These are phyloP conservation scores for Pandion haliaetus DNA, from an alignment of 2,113 vertebrate species.

Conservation along the genomic window DNA sequence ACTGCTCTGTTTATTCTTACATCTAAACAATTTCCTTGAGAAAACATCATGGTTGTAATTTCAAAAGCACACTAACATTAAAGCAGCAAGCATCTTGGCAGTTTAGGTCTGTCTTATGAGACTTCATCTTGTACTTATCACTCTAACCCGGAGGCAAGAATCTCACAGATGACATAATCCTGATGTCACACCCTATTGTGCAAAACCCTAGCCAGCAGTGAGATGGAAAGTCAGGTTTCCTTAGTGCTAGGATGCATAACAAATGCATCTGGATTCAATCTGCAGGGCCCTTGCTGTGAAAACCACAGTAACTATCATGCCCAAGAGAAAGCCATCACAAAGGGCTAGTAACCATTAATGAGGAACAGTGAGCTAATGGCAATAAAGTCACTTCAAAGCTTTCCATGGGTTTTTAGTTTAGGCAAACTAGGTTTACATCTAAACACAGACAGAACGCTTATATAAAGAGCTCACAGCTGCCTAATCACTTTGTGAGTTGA, in stretches of 20 bases:
- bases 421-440: background rate
- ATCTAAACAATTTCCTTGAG: background rate
- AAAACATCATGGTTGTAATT: background rate
- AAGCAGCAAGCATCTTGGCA: background rate
- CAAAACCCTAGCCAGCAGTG: background rate
- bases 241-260: conserved; percentile 42
- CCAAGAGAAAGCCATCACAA: conserved; percentile 43
- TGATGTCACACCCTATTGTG: conserved; percentile 35
- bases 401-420: background rate
- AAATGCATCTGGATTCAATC: conserved; percentile 67
- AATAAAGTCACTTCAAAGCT: conserved; percentile 61
- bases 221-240: conserved; percentile 21
- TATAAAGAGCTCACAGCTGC: background rate
- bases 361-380: conserved; percentile 53
- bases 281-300: conserved; percentile 12
- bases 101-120: background rate
- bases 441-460: background rate
- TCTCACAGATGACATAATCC: background rate
- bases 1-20: background rate
- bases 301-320: background rate
- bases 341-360: conserved; percentile 40
- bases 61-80: background rate
- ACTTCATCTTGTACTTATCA: conserved; percentile 10
- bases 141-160: background rate
- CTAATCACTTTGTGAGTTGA: background rate